These are phyloP conservation scores for Callosobruchus maculatus DNA, from an alignment of 2,888 invertebrate species.

Conservation along the genomic window DNA sequence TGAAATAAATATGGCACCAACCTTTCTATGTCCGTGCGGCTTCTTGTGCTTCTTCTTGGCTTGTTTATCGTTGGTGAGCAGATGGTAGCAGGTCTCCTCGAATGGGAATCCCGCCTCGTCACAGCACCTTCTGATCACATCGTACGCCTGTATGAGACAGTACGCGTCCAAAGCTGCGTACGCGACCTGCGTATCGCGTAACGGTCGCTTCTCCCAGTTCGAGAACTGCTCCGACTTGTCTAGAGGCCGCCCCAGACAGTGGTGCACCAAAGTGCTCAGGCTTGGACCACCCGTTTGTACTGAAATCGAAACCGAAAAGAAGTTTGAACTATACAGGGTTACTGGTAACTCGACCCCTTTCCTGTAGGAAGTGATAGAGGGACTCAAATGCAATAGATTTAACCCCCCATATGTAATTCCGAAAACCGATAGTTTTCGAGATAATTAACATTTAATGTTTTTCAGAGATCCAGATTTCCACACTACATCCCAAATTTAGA, in stretches of 20 bases:
- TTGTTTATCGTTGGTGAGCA: constrained; percentile 55
- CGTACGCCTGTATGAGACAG: constrained; percentile 72
- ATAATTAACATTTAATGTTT: too few relatives aligned
- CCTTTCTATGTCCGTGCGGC: constrained; percentile 9
- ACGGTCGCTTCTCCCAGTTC: constrained; percentile 83
- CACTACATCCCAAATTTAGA: too few relatives aligned
- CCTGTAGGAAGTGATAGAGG: too few relatives aligned
- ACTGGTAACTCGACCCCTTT: too few relatives aligned
- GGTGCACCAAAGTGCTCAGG: constrained; percentile 69
- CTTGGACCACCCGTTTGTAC: constrained; percentile 58
- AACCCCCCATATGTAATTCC: too few relatives aligned
- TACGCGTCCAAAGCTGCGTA: constrained; percentile 89
- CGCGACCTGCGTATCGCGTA: constrained; percentile 70
- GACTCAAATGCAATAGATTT: too few relatives aligned
- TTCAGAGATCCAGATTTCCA: too few relatives aligned
- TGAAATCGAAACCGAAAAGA: too few relatives aligned
- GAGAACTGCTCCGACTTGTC: constrained; percentile 90
- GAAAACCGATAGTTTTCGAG: too few relatives aligned
- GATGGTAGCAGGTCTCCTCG: constrained; percentile 60
- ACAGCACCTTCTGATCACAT: constrained; percentile 56
- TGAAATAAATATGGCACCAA: background rate
- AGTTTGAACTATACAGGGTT: too few relatives aligned
- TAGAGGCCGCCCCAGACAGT: constrained; percentile 71
- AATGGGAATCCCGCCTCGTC: constrained; percentile 56
- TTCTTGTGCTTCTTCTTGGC: constrained; percentile 46